Percentiles rank a stretch among this genome's conserved stretches.
phyloP scores from a whole-genome alignment of 2,113 vertebrate genomes.

The Pachypanchax playfairii region DNA sequence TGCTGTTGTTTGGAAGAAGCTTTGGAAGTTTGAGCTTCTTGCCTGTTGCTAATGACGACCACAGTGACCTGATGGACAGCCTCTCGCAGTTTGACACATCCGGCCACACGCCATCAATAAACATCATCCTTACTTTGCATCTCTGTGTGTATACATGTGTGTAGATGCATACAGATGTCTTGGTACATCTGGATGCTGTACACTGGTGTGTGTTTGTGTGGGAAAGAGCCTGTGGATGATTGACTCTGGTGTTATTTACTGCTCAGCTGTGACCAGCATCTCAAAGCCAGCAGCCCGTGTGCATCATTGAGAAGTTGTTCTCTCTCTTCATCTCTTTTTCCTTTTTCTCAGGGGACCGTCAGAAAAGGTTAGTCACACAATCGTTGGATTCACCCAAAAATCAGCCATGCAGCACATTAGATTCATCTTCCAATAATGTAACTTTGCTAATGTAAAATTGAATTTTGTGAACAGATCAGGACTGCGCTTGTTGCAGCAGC shows the following conservation, averaged over 20 bases:
- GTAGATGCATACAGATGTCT: conserved; percentile 39
- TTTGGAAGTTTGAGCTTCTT: not conserved
- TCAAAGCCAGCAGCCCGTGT: conserved; percentile 39
- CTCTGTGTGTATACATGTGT: not conserved
- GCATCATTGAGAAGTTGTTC: conserved; percentile 37
- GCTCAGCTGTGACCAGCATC: conserved; percentile 66
- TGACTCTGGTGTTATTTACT: conserved; percentile 73
- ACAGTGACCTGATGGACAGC: conserved; percentile 55
- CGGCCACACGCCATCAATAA: conserved; percentile 60
- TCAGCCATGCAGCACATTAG: conserved; percentile 24
- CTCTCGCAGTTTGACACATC: conserved; percentile 37
- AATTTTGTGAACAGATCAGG: not conserved
- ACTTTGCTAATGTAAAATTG: conserved; percentile 12
- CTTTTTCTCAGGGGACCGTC: conserved; percentile 12
- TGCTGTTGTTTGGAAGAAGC: not conserved
- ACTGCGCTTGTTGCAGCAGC: not conserved
- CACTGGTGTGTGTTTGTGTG: conserved; percentile 35
- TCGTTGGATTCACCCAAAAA: conserved; percentile 22
- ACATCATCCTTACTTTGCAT: conserved; percentile 57
- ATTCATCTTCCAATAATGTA: conserved; percentile 8
- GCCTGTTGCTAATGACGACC: conserved; percentile 50
- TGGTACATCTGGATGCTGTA: conserved; percentile 17
- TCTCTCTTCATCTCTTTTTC: conserved; percentile 22
- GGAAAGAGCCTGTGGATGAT: conserved; percentile 51
- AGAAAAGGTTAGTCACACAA: conserved; percentile 62